A percentile compares a stretch with the other conserved stretches of the same genome.
phyloP scores from a whole-genome alignment of 92 coral and sea anemone species.

The Pocillopora meandrina region DNA sequence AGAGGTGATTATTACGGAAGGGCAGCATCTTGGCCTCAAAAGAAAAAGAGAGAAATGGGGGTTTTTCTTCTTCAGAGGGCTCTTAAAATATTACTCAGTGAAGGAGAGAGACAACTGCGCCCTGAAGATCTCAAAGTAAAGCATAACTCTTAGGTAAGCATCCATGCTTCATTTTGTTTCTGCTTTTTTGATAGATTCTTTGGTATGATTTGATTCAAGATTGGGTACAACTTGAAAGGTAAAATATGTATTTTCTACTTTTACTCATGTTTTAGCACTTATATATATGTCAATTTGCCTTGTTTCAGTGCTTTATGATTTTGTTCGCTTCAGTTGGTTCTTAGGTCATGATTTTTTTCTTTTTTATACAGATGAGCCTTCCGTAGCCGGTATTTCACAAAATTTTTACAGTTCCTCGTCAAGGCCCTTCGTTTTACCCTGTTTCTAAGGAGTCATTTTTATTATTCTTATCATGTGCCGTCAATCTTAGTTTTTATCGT shows the following conservation, averaged over 20 bases:
- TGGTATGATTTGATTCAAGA: no score
- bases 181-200: neutral
- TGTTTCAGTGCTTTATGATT: no score
- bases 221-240: no score
- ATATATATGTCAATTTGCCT: no score
- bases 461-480: neutral
- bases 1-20: constrained; percentile 85
- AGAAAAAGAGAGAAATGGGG: constrained; percentile 82
- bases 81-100: constrained; percentile 72
- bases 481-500: neutral
- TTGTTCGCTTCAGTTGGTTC: no score
- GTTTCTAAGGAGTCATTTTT: neutral
- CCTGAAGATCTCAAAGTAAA: constrained; percentile 57
- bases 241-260: no score
- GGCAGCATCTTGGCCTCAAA: constrained; percentile 53
- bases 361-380: neutral
- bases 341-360: neutral
- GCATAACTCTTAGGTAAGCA: neutral
- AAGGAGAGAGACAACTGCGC: constrained; percentile 84
- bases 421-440: no score
- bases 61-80: constrained; percentile 74
- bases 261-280: no score
- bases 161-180: no score
- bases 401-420: neutral
- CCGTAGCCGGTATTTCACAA: neutral